Evolutionary conservation across 2,888 invertebrate genomes (phyloP).

Genomic region (Trissoscelio sp.): DNA sequence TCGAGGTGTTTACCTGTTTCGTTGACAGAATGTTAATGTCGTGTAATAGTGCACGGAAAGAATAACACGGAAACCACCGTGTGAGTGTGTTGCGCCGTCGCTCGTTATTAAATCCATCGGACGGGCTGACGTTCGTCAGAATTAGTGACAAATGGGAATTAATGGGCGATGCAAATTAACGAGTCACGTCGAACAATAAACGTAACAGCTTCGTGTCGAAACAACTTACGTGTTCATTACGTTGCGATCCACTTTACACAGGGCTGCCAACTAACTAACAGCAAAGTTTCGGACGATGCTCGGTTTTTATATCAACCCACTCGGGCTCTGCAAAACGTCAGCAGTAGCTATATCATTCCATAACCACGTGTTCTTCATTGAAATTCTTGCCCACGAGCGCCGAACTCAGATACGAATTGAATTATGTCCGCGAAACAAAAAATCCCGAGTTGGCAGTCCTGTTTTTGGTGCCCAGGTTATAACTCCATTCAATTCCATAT

Average conservation of each 20-base stretch:
- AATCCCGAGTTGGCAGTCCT: slow-evolving; percentile 36
- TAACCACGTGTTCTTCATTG: slow-evolving; percentile 64
- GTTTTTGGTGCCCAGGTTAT: slow-evolving; percentile 49
- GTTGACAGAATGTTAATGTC: slow-evolving; percentile 51
- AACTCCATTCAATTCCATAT: slow-evolving; percentile 54
- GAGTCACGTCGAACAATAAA: neutral
- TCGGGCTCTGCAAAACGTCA: slow-evolving; percentile 43
- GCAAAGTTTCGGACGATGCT: slow-evolving; percentile 52
- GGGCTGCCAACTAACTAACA: slow-evolving; percentile 13
- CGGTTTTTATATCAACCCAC: slow-evolving; percentile 49
- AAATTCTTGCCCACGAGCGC: slow-evolving; percentile 56
- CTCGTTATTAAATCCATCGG: neutral
- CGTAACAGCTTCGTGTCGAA: slow-evolving; percentile 19
- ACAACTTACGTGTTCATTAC: slow-evolving; percentile 42
- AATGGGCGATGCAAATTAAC: slow-evolving; percentile 4
- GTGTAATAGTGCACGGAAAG: slow-evolving; percentile 3
- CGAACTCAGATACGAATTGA: slow-evolving; percentile 59
- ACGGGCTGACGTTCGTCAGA: neutral
- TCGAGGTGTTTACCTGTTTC: slow-evolving; percentile 14
- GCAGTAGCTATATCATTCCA: slow-evolving; percentile 59
- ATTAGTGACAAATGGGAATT: neutral
- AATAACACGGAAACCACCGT: neutral
- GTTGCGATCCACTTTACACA: slow-evolving; percentile 22
- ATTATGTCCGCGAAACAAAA: slow-evolving; percentile 55
- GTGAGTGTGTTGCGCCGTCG: neutral